Evolutionary conservation across 2,888 invertebrate species (phyloP).

Genomic region (Piscicola geometra): DNA sequence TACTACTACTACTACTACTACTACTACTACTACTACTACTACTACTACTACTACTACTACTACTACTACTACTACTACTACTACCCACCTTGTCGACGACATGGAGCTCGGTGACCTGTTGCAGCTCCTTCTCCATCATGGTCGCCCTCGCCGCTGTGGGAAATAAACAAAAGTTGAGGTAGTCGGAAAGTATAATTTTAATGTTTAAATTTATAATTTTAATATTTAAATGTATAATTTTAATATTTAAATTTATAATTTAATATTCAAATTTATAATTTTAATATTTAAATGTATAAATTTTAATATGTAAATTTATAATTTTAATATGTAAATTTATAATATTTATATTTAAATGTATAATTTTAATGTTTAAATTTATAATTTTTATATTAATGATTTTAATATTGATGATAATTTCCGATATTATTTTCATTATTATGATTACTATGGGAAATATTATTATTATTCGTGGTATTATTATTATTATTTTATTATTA

Average conservation of each 20-base stretch:
- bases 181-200: neutral
- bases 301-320: too few relatives aligned
- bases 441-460: too few relatives aligned
- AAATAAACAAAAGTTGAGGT: neutral
- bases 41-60: slow-evolving; percentile 17
- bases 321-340: neutral
- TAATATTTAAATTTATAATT: neutral
- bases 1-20: slow-evolving; percentile 22
- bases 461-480: too few relatives aligned
- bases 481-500: too few relatives aligned
- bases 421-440: too few relatives aligned
- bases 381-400: neutral
- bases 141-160: too few relatives aligned
- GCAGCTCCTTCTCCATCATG: too few relatives aligned
- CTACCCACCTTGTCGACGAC: too few relatives aligned
- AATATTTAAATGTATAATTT: neutral
- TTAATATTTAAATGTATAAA: neutral
- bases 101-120: too few relatives aligned
- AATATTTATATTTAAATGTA: neutral
- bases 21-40: slow-evolving; percentile 20
- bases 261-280: neutral
- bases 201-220: neutral
- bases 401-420: neutral
- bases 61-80: slow-evolving; percentile 17
- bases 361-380: neutral